A percentile compares a stretch with the other conserved stretches of the same genome.
Conservation (phyloP, 2,797 vertebrate genomes). For the Mormyrus hasselquistii region DNA sequence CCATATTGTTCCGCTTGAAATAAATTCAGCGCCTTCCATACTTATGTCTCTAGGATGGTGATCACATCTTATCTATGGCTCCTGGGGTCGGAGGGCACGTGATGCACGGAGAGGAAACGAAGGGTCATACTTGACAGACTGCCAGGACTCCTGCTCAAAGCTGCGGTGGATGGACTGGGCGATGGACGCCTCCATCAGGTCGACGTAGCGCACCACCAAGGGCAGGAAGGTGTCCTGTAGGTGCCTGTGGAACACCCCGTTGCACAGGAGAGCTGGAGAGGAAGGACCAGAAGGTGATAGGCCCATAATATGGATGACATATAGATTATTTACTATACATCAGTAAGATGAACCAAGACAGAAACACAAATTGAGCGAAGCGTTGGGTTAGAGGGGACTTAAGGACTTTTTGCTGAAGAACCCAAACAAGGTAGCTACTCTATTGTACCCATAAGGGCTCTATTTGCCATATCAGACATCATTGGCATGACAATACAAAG, state of each 20-base stretch:
- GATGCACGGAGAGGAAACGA: background rate
- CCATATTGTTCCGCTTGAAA: background rate
- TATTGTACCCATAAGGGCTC: background rate
- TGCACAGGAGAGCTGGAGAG: constrained; percentile 80
- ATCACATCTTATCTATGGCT: background rate
- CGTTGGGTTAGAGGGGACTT: background rate
- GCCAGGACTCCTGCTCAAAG: constrained; percentile 94
- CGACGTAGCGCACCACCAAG: constrained; percentile 89
- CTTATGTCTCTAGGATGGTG: background rate
- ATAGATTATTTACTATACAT: background rate
- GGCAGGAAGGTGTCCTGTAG: constrained; percentile 89
- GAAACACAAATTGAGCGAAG: background rate
- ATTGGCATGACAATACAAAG: background rate
- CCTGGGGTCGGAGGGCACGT: background rate
- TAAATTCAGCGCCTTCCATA: background rate
- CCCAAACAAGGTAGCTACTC: background rate
- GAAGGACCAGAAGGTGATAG: background rate
- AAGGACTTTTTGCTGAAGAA: background rate
- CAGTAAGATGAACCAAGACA: background rate
- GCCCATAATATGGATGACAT: background rate
- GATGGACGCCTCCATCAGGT: constrained; percentile 97
- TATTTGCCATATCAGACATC: background rate
- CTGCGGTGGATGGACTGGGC: constrained; percentile 94
- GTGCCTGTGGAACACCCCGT: constrained; percentile 92
- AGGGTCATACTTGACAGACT: constrained; percentile 85